A percentile compares a stretch with the other conserved stretches of the same genome.
Conservation (phyloP, 2,888 invertebrate genomes). For the Oligia latruncula region DNA sequence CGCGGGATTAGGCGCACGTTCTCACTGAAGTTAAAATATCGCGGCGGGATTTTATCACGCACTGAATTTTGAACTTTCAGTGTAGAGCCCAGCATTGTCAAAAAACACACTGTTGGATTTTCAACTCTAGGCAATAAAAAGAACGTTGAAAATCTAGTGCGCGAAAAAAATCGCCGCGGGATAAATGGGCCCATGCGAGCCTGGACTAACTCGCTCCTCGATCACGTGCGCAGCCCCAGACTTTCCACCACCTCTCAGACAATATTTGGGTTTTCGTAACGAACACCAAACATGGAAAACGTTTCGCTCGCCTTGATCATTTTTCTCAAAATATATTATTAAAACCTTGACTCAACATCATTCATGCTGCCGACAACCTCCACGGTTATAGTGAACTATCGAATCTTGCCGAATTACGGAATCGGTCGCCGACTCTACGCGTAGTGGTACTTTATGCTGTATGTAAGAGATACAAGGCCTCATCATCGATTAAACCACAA, state of each 20-base stretch:
- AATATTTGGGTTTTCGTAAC: conserved; percentile 39
- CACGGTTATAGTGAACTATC: conserved; percentile 53
- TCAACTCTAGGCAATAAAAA: background rate
- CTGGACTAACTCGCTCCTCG: conserved; percentile 1
- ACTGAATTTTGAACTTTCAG: background rate
- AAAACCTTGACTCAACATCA: conserved; percentile 62
- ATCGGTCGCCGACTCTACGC: conserved; percentile 56
- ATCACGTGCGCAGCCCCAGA: conserved; percentile 26
- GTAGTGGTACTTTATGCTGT: conserved; percentile 34
- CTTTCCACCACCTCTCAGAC: conserved; percentile 31
- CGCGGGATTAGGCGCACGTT: background rate
- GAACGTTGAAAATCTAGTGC: background rate
- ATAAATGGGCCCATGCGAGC: background rate
- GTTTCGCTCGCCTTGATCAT: conserved; percentile 23
- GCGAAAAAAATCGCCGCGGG: background rate
- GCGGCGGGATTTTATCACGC: background rate
- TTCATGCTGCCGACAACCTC: conserved; percentile 60
- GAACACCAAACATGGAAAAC: conserved; percentile 45
- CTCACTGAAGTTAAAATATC: background rate
- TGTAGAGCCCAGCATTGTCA: background rate
- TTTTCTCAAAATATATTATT: conserved; percentile 43
- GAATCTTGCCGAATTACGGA: conserved; percentile 64
- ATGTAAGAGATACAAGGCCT: conserved; percentile 61
- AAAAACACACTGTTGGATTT: no score
- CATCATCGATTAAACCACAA: conserved; percentile 47